Percentiles rank a stretch among this genome's conserved stretches.
Conservation (phyloP, 92 coral and sea anemone species). For the Plumapathes pennacea region DNA sequence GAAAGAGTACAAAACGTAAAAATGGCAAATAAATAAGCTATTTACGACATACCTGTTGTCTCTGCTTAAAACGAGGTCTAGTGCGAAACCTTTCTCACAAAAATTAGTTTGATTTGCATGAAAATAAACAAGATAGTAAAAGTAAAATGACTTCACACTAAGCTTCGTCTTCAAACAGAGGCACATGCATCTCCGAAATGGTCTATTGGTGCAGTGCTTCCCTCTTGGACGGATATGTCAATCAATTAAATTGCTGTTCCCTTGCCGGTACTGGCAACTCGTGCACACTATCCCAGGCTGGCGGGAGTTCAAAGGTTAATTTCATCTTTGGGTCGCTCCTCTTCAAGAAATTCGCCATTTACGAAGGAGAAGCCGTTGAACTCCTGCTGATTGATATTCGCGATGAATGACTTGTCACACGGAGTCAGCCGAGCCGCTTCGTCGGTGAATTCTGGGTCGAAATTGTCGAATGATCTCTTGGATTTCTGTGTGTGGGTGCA, state of each 20-base stretch:
- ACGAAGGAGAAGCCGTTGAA: slow-evolving; percentile 94
- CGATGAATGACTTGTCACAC: slow-evolving; percentile 97
- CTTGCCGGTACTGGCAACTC: no score
- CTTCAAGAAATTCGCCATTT: slow-evolving; percentile 75
- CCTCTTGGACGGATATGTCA: background rate
- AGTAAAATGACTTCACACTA: background rate
- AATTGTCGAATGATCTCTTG: slow-evolving; percentile 98
- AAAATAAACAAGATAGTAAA: background rate
- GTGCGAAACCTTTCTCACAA: no score
- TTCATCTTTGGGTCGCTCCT: no score
- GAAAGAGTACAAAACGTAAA: no score
- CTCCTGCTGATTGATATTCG: slow-evolving; percentile 94
- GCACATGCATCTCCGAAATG: background rate
- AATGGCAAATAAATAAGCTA: no score
- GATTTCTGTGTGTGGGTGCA: slow-evolving; percentile 82
- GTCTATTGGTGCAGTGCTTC: background rate
- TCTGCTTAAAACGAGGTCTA: no score
- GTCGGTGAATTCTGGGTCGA: slow-evolving; percentile 98
- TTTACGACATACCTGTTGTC: no score
- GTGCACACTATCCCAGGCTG: no score
- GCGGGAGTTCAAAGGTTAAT: no score
- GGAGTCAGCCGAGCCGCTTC: slow-evolving; percentile 99
- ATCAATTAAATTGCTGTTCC: no score
- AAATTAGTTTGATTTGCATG: background rate
- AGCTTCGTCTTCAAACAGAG: background rate